phyloP scores from a whole-genome alignment of 2,797 vertebrate species.

The Gadopsis marmoratus region DNA sequence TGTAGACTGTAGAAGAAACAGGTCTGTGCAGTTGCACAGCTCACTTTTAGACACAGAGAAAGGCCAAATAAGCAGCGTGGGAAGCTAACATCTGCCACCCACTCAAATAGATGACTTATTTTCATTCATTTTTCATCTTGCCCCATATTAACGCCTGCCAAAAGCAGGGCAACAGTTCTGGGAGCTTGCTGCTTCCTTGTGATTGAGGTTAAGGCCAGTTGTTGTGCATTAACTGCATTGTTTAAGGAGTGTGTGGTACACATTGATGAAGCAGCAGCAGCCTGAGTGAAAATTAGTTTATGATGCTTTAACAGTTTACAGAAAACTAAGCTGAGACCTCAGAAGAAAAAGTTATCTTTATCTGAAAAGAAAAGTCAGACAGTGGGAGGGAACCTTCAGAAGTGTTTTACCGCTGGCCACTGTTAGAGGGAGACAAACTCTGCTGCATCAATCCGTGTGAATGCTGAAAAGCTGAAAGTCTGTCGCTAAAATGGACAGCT shows the following conservation, averaged over 20 bases:
- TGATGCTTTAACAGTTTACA: neutral
- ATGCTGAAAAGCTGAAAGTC: too few species aligned
- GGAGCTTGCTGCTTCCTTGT: constrained; percentile 9
- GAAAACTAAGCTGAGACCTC: neutral
- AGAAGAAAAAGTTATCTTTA: neutral
- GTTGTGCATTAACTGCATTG: neutral
- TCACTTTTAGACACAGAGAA: constrained; percentile 29
- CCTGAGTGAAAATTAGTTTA: neutral
- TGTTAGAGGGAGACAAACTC: constrained; percentile 50
- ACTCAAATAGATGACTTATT: constrained; percentile 66
- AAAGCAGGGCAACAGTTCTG: constrained; percentile 35
- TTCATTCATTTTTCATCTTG: constrained; percentile 51
- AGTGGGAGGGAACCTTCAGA: neutral
- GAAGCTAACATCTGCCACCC: constrained; percentile 50
- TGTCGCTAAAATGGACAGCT: too few species aligned
- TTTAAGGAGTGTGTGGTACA: neutral
- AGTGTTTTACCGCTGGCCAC: constrained; percentile 14
- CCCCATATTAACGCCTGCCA: constrained; percentile 26
- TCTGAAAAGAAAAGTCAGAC: neutral
- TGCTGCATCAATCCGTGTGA: too few species aligned
- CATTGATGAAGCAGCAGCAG: neutral
- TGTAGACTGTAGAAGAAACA: constrained; percentile 9
- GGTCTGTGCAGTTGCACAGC: constrained; percentile 2
- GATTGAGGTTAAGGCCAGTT: constrained; percentile 3
- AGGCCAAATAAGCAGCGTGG: constrained; percentile 17